Base-by-base conservation (phyloP, 2,113 vertebrate genomes). In the Leptobrachium leishanense region DNA sequence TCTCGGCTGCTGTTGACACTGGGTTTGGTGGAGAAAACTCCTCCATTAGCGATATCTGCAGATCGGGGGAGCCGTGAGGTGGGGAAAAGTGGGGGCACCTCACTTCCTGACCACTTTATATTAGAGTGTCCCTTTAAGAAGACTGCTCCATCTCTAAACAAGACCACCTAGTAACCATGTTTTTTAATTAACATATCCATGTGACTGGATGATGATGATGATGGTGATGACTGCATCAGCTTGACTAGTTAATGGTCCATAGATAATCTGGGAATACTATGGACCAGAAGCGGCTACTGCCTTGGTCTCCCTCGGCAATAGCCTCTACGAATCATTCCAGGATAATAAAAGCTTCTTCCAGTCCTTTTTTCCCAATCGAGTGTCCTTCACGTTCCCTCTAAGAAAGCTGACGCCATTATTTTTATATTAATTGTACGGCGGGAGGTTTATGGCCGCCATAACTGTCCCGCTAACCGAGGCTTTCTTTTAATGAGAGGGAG, bases 381-480 rank as follows among this genome's bases (percentile, higher is more conserved):
- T 72, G 59, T 50, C 20, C 54, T 31, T 11, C n/a, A n/a, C 57
- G 31, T 44, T 57, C 44, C 44, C 8, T 3, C 44, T 46, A 46
- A 8, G 3, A 46, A 5, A 5, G 8, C 44, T 46, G 44, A 46
- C 44, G 3, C 44, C 44, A 46, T 46, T 8, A 59, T 59, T 59
- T 72, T 55, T 72, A 10, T 40, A 72, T 53, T 54, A 31, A 80
- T 80, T 80, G 77, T 73, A 43, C 4, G 55, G 41, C 50, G n/a
- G 40, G 20, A 65, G 11, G 13, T 80, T 80, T 80, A 59, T 80
- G 64, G 71, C 43, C 2, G 12, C 69, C 15, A 65, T 67, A 59
- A 68, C 67, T 50, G 1, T 40, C 66, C 3, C n/a, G 63, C 43
- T 50, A 0, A 31, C 41, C 68, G 70, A 4, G 44, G 9, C n/a